Percentiles rank a stretch among this genome's conserved stretches.
Conservation (phyloP, 2,113 vertebrate genomes). For the Nyctibius bracteatus region DNA sequence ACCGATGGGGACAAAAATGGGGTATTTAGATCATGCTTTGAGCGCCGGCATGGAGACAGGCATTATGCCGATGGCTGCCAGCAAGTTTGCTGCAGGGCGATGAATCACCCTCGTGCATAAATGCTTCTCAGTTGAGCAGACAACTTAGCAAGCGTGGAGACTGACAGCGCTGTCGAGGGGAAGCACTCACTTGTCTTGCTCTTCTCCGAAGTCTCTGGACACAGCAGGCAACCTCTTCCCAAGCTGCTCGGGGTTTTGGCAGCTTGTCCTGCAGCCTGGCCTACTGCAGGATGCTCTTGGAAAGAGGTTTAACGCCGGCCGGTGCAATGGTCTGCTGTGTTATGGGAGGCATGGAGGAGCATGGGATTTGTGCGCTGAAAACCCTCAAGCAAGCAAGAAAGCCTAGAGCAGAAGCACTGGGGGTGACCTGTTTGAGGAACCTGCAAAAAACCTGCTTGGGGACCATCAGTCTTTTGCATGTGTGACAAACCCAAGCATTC, state of each 20-base stretch:
- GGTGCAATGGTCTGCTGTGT: fast-evolving
- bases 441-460: fast-evolving
- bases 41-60: background rate
- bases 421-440: background rate
- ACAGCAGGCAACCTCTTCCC: background rate
- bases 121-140: background rate
- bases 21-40: fast-evolving
- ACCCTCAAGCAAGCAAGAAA: fast-evolving
- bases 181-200: background rate
- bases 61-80: background rate
- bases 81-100: background rate
- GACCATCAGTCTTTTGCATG: background rate
- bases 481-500: background rate
- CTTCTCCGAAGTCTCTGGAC: background rate
- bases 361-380: background rate
- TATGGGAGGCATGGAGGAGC: fast-evolving
- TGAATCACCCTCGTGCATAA: background rate
- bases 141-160: fast-evolving
- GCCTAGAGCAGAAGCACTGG: fast-evolving
- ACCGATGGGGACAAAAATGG: fast-evolving
- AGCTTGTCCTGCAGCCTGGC: background rate
- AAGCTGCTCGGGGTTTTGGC: fast-evolving
- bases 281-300: background rate
- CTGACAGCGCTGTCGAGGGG: background rate
- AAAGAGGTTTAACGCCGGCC: background rate